Conservation (phyloP, 2,113 vertebrate genomes). For the Cyprinus carpio region DNA sequence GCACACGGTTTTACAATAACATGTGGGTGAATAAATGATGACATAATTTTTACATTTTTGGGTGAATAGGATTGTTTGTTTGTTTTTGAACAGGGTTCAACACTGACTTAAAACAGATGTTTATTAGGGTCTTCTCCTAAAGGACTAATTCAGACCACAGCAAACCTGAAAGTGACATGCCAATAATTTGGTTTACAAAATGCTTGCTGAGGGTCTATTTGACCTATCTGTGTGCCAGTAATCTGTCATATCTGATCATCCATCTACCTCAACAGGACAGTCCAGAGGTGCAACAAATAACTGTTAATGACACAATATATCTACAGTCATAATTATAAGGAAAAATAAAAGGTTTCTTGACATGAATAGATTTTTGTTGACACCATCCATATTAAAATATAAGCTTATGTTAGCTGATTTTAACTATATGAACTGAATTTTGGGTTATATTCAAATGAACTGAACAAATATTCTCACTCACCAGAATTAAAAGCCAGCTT, state of each 20-base stretch:
- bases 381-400: neutral
- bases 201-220: neutral
- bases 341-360: slow-evolving; percentile 23
- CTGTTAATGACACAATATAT: neutral
- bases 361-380: slow-evolving; percentile 46
- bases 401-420: slow-evolving; percentile 42
- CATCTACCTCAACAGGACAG: neutral
- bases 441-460: slow-evolving; percentile 53
- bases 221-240: neutral
- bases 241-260: neutral
- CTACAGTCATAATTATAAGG: neutral
- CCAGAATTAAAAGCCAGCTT: slow-evolving; percentile 47
- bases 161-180: slow-evolving; percentile 7
- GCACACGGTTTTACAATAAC: neutral
- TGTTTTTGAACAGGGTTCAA: neutral
- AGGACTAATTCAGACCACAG: neutral
- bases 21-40: neutral
- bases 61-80: neutral
- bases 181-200: neutral
- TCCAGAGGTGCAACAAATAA: neutral
- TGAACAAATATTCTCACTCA: slow-evolving; percentile 55
- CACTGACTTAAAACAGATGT: slow-evolving; percentile 5
- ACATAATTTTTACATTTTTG: neutral
- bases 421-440: slow-evolving; percentile 37
- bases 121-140: slow-evolving; percentile 1